These are phyloP conservation scores for Drosophila nannoptera DNA, from an alignment of 1,140 invertebrate genomes.

Conservation along the genomic window DNA sequence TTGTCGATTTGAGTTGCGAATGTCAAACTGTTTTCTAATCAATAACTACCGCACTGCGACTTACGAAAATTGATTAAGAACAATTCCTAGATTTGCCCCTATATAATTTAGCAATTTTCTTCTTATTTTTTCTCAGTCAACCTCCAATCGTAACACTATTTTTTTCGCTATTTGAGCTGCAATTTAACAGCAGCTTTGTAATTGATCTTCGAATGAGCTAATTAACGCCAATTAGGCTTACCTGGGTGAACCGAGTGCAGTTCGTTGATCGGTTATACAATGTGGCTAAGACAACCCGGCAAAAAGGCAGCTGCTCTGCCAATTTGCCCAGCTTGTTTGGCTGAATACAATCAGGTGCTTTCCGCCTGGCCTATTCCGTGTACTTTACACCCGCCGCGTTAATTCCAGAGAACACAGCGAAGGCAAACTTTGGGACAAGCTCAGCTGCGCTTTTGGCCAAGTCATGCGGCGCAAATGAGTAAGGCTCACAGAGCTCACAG, in stretches of 20 bases:
- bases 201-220: slow-evolving; percentile 17
- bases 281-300: neutral
- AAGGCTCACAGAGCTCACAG: slow-evolving; percentile 58
- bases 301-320: neutral
- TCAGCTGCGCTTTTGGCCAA: slow-evolving; percentile 31
- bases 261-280: slow-evolving; percentile 18
- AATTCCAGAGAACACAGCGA: slow-evolving; percentile 63
- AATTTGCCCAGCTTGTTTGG: neutral
- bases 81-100: too few species aligned
- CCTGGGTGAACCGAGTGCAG: neutral
- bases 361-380: neutral
- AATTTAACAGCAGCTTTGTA: neutral
- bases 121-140: too few species aligned
- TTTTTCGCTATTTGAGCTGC: neutral
- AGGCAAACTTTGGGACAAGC: slow-evolving; percentile 5
- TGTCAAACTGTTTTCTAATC: too few species aligned
- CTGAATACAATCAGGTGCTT: neutral
- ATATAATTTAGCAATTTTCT: too few species aligned
- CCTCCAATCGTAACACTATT: neutral
- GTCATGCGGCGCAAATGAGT: slow-evolving; percentile 59
- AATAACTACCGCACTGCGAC: too few species aligned
- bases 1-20: too few species aligned
- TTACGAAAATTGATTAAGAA: too few species aligned
- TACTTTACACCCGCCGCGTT: slow-evolving; percentile 63
- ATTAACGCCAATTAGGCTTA: slow-evolving; percentile 16